These are phyloP conservation scores for Calameuta pallipes DNA, from an alignment of 2,888 invertebrate genomes.

Conservation along the genomic window DNA sequence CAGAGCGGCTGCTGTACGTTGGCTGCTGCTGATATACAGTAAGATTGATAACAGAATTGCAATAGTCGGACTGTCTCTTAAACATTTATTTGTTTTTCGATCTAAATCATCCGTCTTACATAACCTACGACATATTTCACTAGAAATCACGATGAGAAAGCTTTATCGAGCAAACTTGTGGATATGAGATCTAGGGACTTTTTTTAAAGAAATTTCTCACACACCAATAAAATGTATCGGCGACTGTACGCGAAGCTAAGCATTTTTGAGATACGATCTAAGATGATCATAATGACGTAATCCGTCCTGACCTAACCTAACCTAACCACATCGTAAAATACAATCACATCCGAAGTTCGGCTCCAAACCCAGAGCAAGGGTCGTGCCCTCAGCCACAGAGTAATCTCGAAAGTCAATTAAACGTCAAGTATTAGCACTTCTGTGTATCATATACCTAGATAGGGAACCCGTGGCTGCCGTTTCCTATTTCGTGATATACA, in stretches of 20 bases:
- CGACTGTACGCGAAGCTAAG: background rate
- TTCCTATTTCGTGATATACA: background rate
- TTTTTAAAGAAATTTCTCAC: background rate
- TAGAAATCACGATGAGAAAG: background rate
- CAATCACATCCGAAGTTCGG: background rate
- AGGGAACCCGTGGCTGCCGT: background rate
- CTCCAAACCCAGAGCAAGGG: background rate
- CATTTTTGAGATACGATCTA: background rate
- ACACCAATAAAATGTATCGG: rapidly evolving
- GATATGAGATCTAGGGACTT: background rate
- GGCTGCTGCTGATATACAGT: background rate
- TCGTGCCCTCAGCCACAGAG: background rate
- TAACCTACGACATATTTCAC: background rate
- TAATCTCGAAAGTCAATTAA: background rate
- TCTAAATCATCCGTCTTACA: background rate
- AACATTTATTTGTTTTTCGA: background rate
- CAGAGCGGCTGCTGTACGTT: background rate
- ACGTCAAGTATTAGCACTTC: background rate
- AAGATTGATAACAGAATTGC: background rate
- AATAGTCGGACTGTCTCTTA: background rate
- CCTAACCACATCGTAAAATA: background rate
- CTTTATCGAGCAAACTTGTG: background rate
- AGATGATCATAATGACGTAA: background rate
- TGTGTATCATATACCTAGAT: background rate
- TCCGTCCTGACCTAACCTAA: background rate